Base-by-base conservation (phyloP, 1,140 invertebrate species). In the Cryptotermes secundus region DNA sequence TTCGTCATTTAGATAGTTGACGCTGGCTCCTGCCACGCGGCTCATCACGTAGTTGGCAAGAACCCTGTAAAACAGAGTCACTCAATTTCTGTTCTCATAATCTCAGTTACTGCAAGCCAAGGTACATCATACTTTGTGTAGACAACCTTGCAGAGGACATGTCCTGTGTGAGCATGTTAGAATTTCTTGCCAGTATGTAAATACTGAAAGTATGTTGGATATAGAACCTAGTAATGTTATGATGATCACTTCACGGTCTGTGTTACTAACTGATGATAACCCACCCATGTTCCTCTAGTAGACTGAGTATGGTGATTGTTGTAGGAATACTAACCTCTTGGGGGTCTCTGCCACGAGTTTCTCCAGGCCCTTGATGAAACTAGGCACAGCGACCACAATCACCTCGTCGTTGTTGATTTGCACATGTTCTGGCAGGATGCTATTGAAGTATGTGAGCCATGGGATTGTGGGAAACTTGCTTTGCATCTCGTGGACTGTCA, bases 21-120 rank as follows among this genome's bases (percentile, higher is more conserved):
- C 92, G 0, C 95, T 94, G 26, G 93, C 93, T 0, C 92, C 92
- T 1, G 95, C 93, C 0, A 94, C 94, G 42, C 95, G 91, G 96
- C 96, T 97, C 91, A 97, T 92, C 87, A 96, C 91, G 87, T 96
- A 97, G 90, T 98, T 97, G 6, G 95, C 95, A 79, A 93, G 87
- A 45, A 91, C 88, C 84, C 92, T 93, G 87, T 34, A 86, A 86
- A 34, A 42, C 4, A 45, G 16, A 31, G 6, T 3, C 59, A 65
- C 22, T 65, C n/a, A 31, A 26, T n/a, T n/a, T 65, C 2, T 65
- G 26, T n/a, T n/a, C n/a, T n/a, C n/a, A n/a, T n/a, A n/a, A n/a
- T n/a, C n/a, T n/a, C n/a, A n/a, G n/a, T n/a, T n/a, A n/a, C n/a
- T n/a, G n/a, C n/a, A n/a, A n/a, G n/a, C n/a, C n/a, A n/a, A n/a